Conservation (phyloP, 2,113 vertebrate species). For the Oxyruncus cristatus region DNA sequence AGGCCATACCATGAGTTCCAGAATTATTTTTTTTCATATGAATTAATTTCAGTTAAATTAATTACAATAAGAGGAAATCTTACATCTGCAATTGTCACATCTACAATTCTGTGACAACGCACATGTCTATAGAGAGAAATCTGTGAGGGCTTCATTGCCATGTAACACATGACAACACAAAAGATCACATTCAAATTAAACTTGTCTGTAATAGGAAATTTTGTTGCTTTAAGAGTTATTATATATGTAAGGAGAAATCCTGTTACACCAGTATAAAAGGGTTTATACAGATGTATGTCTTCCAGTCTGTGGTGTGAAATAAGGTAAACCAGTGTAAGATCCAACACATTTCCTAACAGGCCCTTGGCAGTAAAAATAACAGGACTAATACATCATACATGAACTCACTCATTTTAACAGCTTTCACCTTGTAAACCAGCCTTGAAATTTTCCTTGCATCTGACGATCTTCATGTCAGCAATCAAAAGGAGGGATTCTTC, state of each 20-base stretch:
- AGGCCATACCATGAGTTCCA: neutral
- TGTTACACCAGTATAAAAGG: neutral
- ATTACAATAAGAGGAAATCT: neutral
- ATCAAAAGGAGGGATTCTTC: neutral
- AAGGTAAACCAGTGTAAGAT: neutral
- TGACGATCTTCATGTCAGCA: neutral
- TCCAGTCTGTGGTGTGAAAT: neutral
- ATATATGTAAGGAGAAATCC: neutral
- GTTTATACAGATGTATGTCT: neutral
- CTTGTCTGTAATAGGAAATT: neutral
- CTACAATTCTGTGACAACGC: neutral
- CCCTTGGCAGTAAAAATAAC: neutral
- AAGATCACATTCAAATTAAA: neutral
- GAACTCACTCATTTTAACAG: neutral
- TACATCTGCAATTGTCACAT: neutral
- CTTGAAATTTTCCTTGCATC: neutral
- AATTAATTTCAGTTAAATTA: neutral
- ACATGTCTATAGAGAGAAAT: neutral
- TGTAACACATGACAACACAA: neutral
- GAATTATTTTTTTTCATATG: neutral
- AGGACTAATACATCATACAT: neutral
- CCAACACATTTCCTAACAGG: neutral
- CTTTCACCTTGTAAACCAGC: neutral
- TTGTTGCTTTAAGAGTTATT: neutral
- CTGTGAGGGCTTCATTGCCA: neutral